Base-by-base conservation (phyloP, 1,140 invertebrate genomes). In the Pectinophora gossypiella region DNA sequence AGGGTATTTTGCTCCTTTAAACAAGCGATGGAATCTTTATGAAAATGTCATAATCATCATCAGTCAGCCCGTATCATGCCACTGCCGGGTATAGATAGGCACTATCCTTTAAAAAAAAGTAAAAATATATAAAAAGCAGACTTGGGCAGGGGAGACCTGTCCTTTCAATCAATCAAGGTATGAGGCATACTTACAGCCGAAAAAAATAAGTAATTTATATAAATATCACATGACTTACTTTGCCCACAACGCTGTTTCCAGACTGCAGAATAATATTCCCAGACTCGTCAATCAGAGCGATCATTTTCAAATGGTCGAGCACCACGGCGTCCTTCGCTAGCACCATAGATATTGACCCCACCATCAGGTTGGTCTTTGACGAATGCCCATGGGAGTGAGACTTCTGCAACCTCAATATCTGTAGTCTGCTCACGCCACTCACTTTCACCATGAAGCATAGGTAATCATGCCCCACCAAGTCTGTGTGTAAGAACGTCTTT, bases 201-300 rank as follows among this genome's bases (percentile, higher is more conserved):
- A n/a, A n/a, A n/a, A n/a, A n/a, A n/a, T n/a, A n/a, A n/a, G n/a
- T n/a, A n/a, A n/a, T n/a, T n/a, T n/a, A n/a, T n/a, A n/a, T n/a
- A n/a, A n/a, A n/a, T n/a, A n/a, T n/a, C n/a, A n/a, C n/a, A 18
- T 19, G 15, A 62, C 63, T 55, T 43, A 84, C 83, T 83, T 96
- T 96, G n/a, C 95, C 95, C 19, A 97, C 91, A 58, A 93, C 88
- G 35, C 89, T 90, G 1, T 92, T 89, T 12, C 97, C 96, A 3
- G 94, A 96, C 76, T 97, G 97, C 12, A 98, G 82, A n/a, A 93
- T 90, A n/a, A 98, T 89, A 58, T 91, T 92, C 9, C 94, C 94
- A 43, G 88, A 90, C 18, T 93, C 88, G 87, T 97, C 96, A 20
- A 98, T 90, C 18, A 95, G 89, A 0, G 95, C 93, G 36, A 97